A percentile compares a stretch with the other conserved stretches of the same genome.
These are phyloP conservation scores for Tachycineta bicolor DNA, from an alignment of 2,113 vertebrate genomes.

Conservation along the genomic window DNA sequence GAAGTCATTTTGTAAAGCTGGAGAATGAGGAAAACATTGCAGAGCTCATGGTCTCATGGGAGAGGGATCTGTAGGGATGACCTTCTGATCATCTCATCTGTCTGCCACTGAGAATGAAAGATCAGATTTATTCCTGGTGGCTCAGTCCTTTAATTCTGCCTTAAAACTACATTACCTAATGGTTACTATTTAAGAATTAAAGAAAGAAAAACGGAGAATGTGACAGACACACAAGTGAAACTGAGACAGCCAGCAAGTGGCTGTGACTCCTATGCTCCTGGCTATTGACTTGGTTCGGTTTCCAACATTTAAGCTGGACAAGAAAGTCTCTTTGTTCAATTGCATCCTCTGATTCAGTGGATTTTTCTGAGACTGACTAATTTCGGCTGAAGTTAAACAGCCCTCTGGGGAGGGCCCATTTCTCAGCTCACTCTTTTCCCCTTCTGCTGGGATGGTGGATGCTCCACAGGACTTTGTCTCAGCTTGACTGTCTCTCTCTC, in stretches of 20 bases:
- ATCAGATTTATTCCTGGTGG: not conserved
- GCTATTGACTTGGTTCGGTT: not conserved
- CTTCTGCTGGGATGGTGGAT: not conserved
- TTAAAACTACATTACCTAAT: not conserved
- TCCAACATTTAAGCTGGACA: not conserved
- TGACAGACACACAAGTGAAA: not conserved
- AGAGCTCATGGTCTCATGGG: not conserved
- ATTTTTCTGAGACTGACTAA: constrained; percentile 27
- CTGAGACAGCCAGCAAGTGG: not conserved
- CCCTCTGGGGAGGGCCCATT: constrained; percentile 1
- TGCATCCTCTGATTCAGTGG: not conserved
- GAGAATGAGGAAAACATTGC: not conserved
- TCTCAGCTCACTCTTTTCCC: not conserved
- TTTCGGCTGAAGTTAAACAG: not conserved
- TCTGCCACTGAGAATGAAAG: not conserved
- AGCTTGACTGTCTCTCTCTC: constrained; percentile 3
- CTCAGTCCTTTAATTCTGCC: not conserved
- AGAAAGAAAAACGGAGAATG: not conserved
- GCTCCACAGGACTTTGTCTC: not conserved
- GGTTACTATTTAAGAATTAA: not conserved
- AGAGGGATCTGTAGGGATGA: not conserved
- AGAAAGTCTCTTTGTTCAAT: constrained; percentile 28
- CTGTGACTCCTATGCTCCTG: not conserved
- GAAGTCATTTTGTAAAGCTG: not conserved
- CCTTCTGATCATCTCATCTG: not conserved